Evolutionary conservation across 2,797 vertebrate genomes (phyloP), one percentile per base, ranked within the genome.

Genomic region (Scleropages formosus): DNA sequence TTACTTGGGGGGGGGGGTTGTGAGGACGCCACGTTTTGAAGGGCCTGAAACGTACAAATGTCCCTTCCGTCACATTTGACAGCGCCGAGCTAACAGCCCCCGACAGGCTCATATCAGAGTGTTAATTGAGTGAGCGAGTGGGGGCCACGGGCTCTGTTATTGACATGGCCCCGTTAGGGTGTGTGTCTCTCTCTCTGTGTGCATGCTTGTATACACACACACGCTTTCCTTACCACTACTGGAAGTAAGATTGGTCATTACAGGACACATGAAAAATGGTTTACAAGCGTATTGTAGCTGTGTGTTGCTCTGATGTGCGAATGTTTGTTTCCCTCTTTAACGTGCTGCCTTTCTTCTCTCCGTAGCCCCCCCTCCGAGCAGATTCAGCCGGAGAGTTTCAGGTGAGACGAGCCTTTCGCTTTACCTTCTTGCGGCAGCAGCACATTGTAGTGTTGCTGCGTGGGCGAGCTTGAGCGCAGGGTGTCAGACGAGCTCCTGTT

Each of bases 311-410:
- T 26, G 39, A 18, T 70, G 24, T 13, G 26, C 26, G 15, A 8
- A 3, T 53, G n/a, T 24, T 53, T 24, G 31, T 47, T 56, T 66
- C 58, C 61, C 26, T 22, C 51, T 72, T 66, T 24, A 58, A 73
- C 62, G 7, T 27, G 75, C 68, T 73, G 44, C 76, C 16, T 81
- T 60, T 82, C 0, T 85, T 84, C 90, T 4, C 78, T 89, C 85
- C 77, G 72, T 39, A 99, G 97, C 95, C 86, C 97, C 96, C 4
- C 88, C 94, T 84, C 92, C 95, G 83, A 95, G 91, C 89, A 92
- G 94, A 91, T 98, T 91, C 90, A 95, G 88, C 90, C 94, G 97
- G 89, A 95, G 97, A 94, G 96, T 97, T 85, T 99, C 97, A 91
- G 97, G 97, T 98, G 88, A 92, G 89, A 83, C 81, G 26, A 75